Conservation (phyloP, 2,797 vertebrate genomes). For the Liasis olivaceus region DNA sequence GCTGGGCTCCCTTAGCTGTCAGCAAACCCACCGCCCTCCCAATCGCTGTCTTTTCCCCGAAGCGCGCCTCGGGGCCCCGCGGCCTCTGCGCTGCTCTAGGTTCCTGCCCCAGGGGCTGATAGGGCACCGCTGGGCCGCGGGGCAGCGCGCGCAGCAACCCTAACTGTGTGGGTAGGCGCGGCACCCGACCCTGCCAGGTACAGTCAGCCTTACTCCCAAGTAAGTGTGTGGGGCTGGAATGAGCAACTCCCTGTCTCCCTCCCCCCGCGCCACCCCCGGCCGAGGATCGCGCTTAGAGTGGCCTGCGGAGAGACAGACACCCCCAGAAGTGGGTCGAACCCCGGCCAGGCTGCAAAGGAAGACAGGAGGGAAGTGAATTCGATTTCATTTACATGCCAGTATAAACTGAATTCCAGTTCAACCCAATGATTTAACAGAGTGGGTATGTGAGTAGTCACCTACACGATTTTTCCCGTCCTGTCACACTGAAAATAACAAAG, state of each 20-base stretch:
- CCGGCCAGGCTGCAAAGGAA: not conserved
- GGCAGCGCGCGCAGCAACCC: not conserved
- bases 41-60: not conserved
- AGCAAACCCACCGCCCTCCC: not conserved
- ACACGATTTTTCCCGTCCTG: accelerated
- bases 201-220: not conserved
- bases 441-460: not conserved
- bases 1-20: not conserved
- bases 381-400: not conserved
- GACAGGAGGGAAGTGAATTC: not conserved
- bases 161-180: not conserved
- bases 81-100: not conserved
- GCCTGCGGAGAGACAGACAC: not conserved
- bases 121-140: not conserved
- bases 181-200: not conserved
- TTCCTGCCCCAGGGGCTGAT: constrained; percentile 65
- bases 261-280: not conserved
- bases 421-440: not conserved
- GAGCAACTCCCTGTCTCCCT: not conserved
- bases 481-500: not conserved
- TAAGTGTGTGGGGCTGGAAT: not conserved
- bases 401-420: not conserved
- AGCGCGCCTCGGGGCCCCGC: not conserved
- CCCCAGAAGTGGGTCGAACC: not conserved
- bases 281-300: not conserved